Conservation (phyloP, 1,140 invertebrate genomes). For the Galendromus occidentalis region DNA sequence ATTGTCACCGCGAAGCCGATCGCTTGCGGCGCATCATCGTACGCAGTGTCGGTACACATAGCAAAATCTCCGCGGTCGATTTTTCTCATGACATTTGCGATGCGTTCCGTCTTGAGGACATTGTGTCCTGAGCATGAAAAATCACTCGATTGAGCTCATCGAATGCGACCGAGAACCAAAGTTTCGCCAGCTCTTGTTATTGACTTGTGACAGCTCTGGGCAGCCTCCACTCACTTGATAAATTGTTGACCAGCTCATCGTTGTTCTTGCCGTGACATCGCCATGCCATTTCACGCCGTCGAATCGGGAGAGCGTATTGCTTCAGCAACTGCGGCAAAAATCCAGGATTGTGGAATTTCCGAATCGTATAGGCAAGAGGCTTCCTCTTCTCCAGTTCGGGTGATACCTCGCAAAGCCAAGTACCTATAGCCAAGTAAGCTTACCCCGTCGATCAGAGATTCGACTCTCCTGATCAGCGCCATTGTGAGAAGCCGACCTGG, state of each 20-base stretch:
- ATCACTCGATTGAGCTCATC: not conserved
- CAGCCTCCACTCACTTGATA: conserved; percentile 48
- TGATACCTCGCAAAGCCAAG: no score
- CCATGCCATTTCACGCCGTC: conserved; percentile 35
- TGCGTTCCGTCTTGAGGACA: conserved; percentile 54
- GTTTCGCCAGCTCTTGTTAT: not conserved
- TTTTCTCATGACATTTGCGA: conserved; percentile 58
- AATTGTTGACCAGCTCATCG: conserved; percentile 56
- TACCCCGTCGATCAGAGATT: no score
- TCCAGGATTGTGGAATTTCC: no score
- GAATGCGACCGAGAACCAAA: not conserved
- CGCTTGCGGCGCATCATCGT: conserved; percentile 68
- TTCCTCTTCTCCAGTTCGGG: no score
- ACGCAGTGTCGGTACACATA: conserved; percentile 43
- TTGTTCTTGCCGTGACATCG: conserved; percentile 63
- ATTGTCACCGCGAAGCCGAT: conserved; percentile 83
- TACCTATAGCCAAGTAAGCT: no score
- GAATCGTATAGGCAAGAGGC: no score
- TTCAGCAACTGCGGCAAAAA: no score
- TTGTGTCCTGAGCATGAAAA: conserved; percentile 45
- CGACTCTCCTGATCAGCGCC: no score
- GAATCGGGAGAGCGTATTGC: not conserved
- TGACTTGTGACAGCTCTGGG: not conserved
- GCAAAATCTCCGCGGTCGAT: conserved; percentile 65
- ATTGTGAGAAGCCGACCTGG: no score